Conservation (phyloP, 2,888 invertebrate species). For the Diarsia rubi region DNA sequence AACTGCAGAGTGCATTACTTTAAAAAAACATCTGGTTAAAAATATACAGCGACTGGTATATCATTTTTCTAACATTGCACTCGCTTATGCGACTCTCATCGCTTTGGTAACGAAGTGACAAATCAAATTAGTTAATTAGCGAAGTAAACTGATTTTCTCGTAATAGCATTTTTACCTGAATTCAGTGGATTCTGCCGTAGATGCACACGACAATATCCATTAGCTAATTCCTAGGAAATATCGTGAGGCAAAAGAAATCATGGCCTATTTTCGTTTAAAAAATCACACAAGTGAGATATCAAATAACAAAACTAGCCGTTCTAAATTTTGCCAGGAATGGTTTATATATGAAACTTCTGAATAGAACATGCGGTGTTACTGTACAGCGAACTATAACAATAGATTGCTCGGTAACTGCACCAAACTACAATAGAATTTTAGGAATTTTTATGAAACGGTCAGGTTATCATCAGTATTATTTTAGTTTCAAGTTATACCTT, state of each 20-base stretch:
- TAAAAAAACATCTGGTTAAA: not conserved
- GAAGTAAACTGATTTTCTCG: slow-evolving; percentile 8
- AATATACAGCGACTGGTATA: not conserved
- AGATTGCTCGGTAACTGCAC: slow-evolving; percentile 40
- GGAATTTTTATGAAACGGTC: slow-evolving; percentile 43
- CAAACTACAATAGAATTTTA: slow-evolving; percentile 46
- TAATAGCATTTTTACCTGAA: not conserved
- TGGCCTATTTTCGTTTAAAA: slow-evolving; percentile 7
- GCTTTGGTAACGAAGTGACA: not conserved
- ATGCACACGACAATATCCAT: slow-evolving; percentile 19
- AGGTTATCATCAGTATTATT: slow-evolving; percentile 26
- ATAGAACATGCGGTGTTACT: slow-evolving; percentile 43
- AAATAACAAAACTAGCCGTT: slow-evolving; percentile 23
- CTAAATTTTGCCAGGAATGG: slow-evolving; percentile 24
- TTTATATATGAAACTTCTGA: slow-evolving; percentile 48
- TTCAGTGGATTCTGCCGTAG: slow-evolving; percentile 3
- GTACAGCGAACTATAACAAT: slow-evolving; percentile 50
- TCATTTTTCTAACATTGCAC: not conserved
- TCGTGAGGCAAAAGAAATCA: not conserved
- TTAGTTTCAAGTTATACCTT: slow-evolving; percentile 14
- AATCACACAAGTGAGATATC: slow-evolving; percentile 5
- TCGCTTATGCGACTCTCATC: too few species aligned
- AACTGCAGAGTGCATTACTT: not conserved
- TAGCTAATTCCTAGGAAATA: not conserved
- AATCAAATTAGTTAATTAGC: slow-evolving; percentile 17